Evolutionary conservation across 2,797 vertebrate genomes (phyloP), one percentile per base, ranked within the genome.

Genomic region (Cetoscarus ocellatus): DNA sequence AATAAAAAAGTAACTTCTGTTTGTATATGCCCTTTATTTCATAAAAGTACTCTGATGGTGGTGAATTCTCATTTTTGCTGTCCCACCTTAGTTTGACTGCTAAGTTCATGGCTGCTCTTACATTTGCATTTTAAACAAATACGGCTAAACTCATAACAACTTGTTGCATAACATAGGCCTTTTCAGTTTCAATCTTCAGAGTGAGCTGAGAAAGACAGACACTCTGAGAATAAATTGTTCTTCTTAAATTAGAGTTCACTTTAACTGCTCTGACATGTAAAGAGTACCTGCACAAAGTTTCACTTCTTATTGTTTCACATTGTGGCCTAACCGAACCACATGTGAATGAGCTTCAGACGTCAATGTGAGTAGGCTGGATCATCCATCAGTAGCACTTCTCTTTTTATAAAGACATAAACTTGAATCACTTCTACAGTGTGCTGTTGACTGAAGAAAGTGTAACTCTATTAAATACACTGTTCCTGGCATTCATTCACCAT

Each of bases 291-390:
- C 27, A 67, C 36, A 19, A 5, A 70, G 60, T 61, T 68, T 68
- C 68, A 80, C 60, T 50, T 76, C 64, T 68, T 45, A 38, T 19
- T 56, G 62, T 71, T 40, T 76, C 60, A 68, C 51, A 43, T 35
- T 56, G 62, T 71, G 67, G 67, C 71, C 44, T 47, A 59, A 49
- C 8, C 8, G 10, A 19, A 43, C 15, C 58, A 53, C 14, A 27
- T 60, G 70, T 70, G 62, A 62, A 59, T 18, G n/a, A 56, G 39
- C 50, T 42, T 5, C 2, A 19, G 66, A 66, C 56, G 66, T 74
- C 66, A 79, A 27, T 43, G 36, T 8, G 47, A 67, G 17, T n/a
- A 42, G 60, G 47, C 43, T 6, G 40, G 56, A 18, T 50, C 11
- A 60, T 10, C n/a, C 7, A 5, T 45, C 13, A 14, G 0, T 11